These are phyloP conservation scores for Pseudochromis fuscus DNA, from an alignment of 2,797 vertebrate species.

Conservation along the genomic window DNA sequence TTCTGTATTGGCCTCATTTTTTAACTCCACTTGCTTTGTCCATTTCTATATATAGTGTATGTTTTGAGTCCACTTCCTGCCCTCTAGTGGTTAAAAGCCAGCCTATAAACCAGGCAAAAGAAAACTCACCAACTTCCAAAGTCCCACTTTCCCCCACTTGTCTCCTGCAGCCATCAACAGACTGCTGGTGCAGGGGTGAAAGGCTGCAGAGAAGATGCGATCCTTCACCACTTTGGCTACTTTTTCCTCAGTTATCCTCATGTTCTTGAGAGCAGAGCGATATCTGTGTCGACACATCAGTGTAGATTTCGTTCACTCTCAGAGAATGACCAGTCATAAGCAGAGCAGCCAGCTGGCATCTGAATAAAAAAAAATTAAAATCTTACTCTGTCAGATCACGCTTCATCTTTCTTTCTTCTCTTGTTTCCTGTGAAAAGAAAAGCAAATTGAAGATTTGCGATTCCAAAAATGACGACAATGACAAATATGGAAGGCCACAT, in stretches of 20 bases:
- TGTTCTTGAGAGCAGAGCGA: constrained; percentile 74
- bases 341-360: not conserved
- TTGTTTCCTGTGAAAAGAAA: constrained; percentile 49
- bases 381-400: constrained; percentile 75
- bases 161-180: constrained; percentile 90
- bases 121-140: constrained; percentile 90
- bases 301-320: not conserved
- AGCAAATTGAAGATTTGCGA: not conserved
- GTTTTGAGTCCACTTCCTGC: not conserved
- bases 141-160: constrained; percentile 86
- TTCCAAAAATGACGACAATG: not conserved
- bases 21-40: too few relatives aligned
- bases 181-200: constrained; percentile 88
- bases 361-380: not conserved
- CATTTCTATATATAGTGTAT: too few relatives aligned
- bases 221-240: constrained; percentile 87
- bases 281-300: constrained; percentile 82
- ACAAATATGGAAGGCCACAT: not conserved
- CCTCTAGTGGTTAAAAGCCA: not conserved
- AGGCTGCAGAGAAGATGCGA: constrained; percentile 84
- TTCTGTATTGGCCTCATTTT: too few relatives aligned
- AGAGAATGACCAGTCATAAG: not conserved
- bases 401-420: constrained; percentile 37
- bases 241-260: constrained; percentile 80
- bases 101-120: not conserved